Evolutionary conservation across 2,888 invertebrate genomes (phyloP).

Genomic region (Chloromyia formosa): DNA sequence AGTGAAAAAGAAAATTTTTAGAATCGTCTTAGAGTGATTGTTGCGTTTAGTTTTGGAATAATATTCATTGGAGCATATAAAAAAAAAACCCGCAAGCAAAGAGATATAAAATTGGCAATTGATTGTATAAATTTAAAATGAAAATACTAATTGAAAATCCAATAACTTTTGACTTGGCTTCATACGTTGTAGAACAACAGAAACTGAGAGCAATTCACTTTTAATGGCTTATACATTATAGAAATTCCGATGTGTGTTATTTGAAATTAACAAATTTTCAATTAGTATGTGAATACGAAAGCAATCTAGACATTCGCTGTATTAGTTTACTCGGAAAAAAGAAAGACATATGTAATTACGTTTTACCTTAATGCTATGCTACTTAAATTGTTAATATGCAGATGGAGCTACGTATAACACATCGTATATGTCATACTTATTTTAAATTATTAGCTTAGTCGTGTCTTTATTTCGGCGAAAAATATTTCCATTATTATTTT

Average conservation of each 20-base stretch:
- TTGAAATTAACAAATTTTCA: no score
- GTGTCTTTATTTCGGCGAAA: constrained; percentile 6
- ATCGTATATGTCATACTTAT: constrained; percentile 1
- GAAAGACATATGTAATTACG: neutral
- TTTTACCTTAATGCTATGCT: neutral
- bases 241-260: no score
- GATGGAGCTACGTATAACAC: constrained; percentile 40
- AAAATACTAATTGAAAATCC: no score
- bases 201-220: constrained; percentile 3
- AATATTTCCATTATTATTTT: neutral
- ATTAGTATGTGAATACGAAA: no score
- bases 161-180: no score
- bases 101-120: no score
- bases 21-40: constrained; percentile 33
- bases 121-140: no score
- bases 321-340: neutral
- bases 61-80: no score
- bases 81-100: no score
- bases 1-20: constrained; percentile 26
- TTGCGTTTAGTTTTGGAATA: constrained; percentile 48
- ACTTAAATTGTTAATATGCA: constrained; percentile 16
- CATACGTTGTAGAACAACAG: neutral
- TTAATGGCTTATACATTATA: neutral
- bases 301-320: neutral
- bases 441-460: neutral